Conservation (phyloP, 2,113 vertebrate genomes). For the Tylochromis polylepis region DNA sequence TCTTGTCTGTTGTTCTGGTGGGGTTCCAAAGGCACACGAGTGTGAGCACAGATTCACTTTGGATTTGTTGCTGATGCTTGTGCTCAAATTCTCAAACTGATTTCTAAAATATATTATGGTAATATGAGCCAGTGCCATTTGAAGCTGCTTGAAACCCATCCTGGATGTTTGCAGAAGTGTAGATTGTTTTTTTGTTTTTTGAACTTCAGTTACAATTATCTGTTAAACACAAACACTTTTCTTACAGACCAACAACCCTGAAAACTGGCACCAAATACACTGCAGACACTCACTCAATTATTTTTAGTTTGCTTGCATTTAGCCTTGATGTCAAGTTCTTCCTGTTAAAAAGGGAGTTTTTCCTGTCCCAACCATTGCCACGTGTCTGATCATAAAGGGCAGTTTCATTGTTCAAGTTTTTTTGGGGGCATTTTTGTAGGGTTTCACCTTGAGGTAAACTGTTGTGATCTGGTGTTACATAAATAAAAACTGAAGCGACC, state of each 20-base stretch:
- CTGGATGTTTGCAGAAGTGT: neutral
- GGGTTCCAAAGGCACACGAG: conserved; percentile 18
- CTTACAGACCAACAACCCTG: neutral
- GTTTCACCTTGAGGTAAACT: neutral
- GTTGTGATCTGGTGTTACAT: fast-evolving
- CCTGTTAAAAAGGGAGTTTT: neutral
- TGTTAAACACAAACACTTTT: neutral
- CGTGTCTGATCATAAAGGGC: neutral
- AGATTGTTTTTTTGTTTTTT: fast-evolving
- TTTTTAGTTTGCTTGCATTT: neutral
- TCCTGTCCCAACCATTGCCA: neutral
- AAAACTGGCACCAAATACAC: neutral
- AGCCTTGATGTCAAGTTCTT: neutral
- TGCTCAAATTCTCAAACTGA: conserved; percentile 4
- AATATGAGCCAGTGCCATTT: neutral
- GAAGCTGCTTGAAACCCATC: neutral
- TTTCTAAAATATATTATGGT: neutral
- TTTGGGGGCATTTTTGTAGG: neutral
- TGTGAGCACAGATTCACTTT: neutral
- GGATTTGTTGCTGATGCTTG: neutral
- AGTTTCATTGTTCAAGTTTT: fast-evolving
- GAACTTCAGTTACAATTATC: neutral
- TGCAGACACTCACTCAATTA: neutral
- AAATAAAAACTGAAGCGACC: neutral
- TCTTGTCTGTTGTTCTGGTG: conserved; percentile 22